A percentile compares a stretch with the other conserved stretches of the same genome.
Evolutionary conservation across 1,140 invertebrate genomes (phyloP).

Genomic region (Drosophila ogumai): DNA sequence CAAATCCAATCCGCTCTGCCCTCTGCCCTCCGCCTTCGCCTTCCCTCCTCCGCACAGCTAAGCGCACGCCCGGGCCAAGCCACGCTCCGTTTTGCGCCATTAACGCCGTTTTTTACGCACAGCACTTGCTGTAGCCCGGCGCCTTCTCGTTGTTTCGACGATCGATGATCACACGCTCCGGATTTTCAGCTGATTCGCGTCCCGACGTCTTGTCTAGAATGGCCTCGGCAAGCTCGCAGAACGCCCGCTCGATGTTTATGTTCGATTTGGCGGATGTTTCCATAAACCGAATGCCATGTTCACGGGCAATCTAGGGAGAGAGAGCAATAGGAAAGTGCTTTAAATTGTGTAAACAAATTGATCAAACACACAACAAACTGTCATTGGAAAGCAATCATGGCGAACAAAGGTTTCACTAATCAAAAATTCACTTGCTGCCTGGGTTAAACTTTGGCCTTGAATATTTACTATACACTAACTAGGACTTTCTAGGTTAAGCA

Average conservation of each 20-base stretch:
- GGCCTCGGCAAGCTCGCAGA: slow-evolving; percentile 98
- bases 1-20: slow-evolving; percentile 5
- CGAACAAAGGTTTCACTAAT: not conserved
- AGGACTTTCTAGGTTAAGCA: not conserved
- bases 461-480: not conserved
- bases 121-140: slow-evolving; percentile 84
- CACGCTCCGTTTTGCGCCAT: slow-evolving; percentile 10
- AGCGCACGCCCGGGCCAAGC: slow-evolving; percentile 13
- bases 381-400: slow-evolving; percentile 15
- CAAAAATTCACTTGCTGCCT: no score
- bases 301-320: slow-evolving; percentile 93
- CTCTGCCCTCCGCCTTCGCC: not conserved
- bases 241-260: slow-evolving; percentile 98
- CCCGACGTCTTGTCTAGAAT: slow-evolving; percentile 95
- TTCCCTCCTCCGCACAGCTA: slow-evolving; percentile 6
- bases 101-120: slow-evolving; percentile 72
- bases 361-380: slow-evolving; percentile 12
- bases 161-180: slow-evolving; percentile 89
- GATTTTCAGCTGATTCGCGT: slow-evolving; percentile 88
- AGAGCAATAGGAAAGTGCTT: not conserved
- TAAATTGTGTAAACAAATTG: slow-evolving; percentile 31
- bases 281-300: slow-evolving; percentile 99
- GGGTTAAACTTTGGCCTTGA: no score
- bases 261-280: slow-evolving; percentile 99
- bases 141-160: slow-evolving; percentile 86